Percentiles rank a stretch among this genome's conserved stretches.
Evolutionary conservation across 2,888 invertebrate species (phyloP).

Genomic region (Noctua janthe): DNA sequence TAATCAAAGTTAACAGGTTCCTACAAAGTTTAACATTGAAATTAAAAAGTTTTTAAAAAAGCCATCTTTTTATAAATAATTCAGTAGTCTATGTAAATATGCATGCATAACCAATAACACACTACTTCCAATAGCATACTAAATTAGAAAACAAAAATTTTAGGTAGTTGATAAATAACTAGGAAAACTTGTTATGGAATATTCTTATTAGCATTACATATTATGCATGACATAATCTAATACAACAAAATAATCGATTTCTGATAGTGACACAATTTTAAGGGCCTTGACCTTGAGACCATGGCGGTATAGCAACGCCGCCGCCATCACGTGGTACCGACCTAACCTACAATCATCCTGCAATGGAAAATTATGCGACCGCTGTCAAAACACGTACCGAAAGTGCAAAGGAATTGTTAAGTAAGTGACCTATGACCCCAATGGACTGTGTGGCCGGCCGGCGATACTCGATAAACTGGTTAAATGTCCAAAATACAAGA

Average conservation of each 20-base stretch:
- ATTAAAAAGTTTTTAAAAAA: neutral
- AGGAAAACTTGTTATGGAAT: slow-evolving; percentile 4
- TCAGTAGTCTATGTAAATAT: neutral
- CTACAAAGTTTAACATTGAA: neutral
- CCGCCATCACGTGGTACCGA: slow-evolving; percentile 62
- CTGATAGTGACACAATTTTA: slow-evolving; percentile 48
- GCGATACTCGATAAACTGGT: slow-evolving; percentile 4
- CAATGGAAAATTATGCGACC: slow-evolving; percentile 26
- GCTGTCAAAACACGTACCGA: neutral
- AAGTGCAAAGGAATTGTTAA: slow-evolving; percentile 44
- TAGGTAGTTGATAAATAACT: neutral
- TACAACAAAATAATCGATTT: slow-evolving; percentile 39
- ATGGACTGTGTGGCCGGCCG: slow-evolving; percentile 32
- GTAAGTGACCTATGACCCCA: slow-evolving; percentile 50
- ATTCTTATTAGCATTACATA: slow-evolving; percentile 25
- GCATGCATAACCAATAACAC: neutral
- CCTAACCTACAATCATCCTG: slow-evolving; percentile 68
- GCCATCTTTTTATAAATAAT: neutral
- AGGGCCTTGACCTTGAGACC: slow-evolving; percentile 56
- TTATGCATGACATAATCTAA: slow-evolving; percentile 30
- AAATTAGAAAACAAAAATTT: neutral
- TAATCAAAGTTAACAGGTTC: slow-evolving; percentile 3
- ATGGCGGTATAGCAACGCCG: slow-evolving; percentile 54
- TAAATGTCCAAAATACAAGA: neutral
- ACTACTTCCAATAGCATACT: neutral